Percentiles rank a stretch among this genome's conserved stretches.
Conservation (phyloP, 2,113 vertebrate species). For the Cisticola juncidis region DNA sequence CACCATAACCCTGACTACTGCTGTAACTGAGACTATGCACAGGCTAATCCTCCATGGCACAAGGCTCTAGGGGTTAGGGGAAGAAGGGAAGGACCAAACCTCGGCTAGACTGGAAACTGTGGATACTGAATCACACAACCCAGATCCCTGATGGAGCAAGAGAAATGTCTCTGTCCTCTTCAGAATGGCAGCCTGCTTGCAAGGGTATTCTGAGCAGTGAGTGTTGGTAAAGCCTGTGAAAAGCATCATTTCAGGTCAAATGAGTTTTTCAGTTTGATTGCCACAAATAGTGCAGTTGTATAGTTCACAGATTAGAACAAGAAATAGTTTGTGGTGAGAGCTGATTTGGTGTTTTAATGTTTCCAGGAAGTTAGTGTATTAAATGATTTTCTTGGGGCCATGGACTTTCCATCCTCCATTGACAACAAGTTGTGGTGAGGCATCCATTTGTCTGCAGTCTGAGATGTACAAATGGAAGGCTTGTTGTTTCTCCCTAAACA, state of each 20-base stretch:
- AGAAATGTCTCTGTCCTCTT: background rate
- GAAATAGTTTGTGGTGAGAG: background rate
- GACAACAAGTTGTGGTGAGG: fast-evolving
- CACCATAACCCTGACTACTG: background rate
- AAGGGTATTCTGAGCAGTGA: background rate
- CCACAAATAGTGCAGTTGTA: background rate
- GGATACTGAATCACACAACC: background rate
- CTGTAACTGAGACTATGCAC: background rate
- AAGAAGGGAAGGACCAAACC: too few species aligned
- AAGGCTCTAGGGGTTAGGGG: background rate
- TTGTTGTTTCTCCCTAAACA: background rate
- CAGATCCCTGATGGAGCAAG: background rate
- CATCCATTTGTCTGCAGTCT: fast-evolving
- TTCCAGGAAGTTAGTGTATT: background rate
- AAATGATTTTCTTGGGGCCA: too few species aligned
- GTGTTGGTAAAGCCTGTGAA: too few species aligned
- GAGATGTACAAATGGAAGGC: background rate
- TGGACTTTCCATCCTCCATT: background rate
- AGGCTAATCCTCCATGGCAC: background rate
- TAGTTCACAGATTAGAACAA: background rate
- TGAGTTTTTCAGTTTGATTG: background rate
- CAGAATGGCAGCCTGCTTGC: background rate
- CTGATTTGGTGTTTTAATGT: background rate
- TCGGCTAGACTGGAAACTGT: background rate
- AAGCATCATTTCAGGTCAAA: background rate